A percentile compares a stretch with the other conserved stretches of the same genome.
Evolutionary conservation across 2,797 vertebrate genomes (phyloP).

Genomic region (Peromyscus eremicus): DNA sequence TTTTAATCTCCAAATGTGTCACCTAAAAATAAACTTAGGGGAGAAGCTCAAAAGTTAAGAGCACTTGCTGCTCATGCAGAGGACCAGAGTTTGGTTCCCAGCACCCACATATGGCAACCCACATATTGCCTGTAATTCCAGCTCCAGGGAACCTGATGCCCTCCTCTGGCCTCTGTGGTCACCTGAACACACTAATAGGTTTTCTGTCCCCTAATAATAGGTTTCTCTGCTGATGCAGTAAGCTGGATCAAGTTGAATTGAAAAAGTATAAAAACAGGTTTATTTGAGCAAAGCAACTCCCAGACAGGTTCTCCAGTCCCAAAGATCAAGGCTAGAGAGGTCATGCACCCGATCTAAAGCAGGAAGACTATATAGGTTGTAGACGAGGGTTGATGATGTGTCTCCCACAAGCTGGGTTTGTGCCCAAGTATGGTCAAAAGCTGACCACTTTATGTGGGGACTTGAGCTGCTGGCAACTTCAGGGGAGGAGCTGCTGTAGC

Average conservation of each 20-base stretch:
- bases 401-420: neutral
- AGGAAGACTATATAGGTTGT: neutral
- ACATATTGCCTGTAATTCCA: neutral
- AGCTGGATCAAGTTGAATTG: neutral
- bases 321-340: neutral
- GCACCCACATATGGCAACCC: too few species aligned
- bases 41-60: neutral
- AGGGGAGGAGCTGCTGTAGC: neutral
- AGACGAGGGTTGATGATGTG: neutral
- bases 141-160: neutral
- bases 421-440: neutral
- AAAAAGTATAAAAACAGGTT: neutral
- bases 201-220: neutral
- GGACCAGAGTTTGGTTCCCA: neutral
- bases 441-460: fast-evolving
- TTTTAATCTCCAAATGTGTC: neutral
- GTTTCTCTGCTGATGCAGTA: too few species aligned
- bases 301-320: neutral
- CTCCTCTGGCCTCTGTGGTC: neutral
- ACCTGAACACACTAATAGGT: neutral
- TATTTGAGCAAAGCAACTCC: neutral
- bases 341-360: neutral
- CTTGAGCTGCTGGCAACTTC: neutral
- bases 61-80: neutral
- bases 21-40: constrained; percentile 1